These are phyloP conservation scores for Eolophus roseicapilla DNA, from an alignment of 2,113 vertebrate species.

Conservation along the genomic window DNA sequence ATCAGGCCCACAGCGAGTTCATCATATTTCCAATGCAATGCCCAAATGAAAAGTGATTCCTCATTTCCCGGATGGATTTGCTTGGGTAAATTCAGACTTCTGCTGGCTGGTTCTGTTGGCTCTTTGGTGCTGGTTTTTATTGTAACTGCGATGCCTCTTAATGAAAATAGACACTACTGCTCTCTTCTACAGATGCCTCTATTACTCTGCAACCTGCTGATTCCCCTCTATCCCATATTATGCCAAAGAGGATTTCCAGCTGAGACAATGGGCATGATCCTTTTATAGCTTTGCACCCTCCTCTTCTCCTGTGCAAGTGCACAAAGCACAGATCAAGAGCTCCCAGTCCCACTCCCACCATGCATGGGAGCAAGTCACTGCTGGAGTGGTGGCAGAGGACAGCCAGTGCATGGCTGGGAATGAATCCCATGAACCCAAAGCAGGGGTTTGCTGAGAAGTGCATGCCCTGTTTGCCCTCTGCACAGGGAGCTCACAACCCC, in stretches of 20 bases:
- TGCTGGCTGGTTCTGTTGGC: neutral
- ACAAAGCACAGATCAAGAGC: neutral
- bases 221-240: neutral
- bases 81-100: conserved; percentile 1
- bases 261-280: accelerated
- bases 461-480: neutral
- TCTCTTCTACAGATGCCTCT: neutral
- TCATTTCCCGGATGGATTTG: neutral
- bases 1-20: neutral
- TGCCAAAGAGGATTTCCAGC: neutral
- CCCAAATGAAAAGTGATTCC: conserved; percentile 6
- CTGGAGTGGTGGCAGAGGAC: neutral
- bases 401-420: neutral
- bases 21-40: accelerated
- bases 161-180: neutral
- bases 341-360: neutral
- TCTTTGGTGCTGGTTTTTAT: neutral
- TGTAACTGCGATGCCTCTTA: neutral
- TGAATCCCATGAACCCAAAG: neutral
- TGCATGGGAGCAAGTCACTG: accelerated
- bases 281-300: neutral
- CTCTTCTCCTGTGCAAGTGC: neutral
- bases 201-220: neutral
- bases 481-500: neutral
- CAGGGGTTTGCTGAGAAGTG: neutral